These are phyloP conservation scores for Epizoanthus rinbou DNA, from an alignment of 92 coral and sea anemone species.

Conservation along the genomic window DNA sequence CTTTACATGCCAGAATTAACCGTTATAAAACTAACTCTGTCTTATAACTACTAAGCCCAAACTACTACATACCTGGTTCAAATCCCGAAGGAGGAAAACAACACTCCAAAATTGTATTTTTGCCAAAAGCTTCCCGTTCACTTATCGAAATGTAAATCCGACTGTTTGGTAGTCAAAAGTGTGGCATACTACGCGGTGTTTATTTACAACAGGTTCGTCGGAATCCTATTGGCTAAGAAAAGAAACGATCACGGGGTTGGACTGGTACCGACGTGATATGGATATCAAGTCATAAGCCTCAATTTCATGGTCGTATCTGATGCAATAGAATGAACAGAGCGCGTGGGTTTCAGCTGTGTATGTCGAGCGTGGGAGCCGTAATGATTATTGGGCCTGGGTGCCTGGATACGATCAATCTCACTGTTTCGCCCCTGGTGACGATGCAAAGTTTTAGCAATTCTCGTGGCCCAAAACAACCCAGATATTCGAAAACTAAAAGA, in stretches of 20 bases:
- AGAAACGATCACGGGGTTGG: conserved; percentile 22
- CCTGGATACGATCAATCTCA: too few relatives aligned
- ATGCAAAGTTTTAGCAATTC: too few relatives aligned
- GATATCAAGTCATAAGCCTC: conserved; percentile 1
- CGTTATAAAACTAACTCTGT: too few relatives aligned
- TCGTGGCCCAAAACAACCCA: too few relatives aligned
- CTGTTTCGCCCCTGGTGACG: too few relatives aligned
- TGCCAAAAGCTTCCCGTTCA: background rate
- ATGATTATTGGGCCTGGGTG: too few relatives aligned
- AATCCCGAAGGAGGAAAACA: background rate
- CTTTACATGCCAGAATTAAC: too few relatives aligned
- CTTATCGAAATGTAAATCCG: conserved; percentile 3
- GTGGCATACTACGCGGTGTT: conserved; percentile 12
- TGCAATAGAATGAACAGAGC: conserved; percentile 22
- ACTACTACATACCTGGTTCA: conserved; percentile 13
- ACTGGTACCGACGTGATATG: conserved; percentile 30
- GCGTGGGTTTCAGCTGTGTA: background rate
- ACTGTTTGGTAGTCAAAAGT: background rate
- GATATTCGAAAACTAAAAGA: too few relatives aligned
- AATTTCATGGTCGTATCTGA: conserved; percentile 16
- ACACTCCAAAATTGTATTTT: background rate
- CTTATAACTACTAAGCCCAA: too few relatives aligned
- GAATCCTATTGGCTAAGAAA: conserved; percentile 20
- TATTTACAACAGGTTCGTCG: conserved; percentile 38
- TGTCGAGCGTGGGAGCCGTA: background rate